Evolutionary conservation across 23 tunicate species (phyloP), one percentile per base, ranked within the genome.

Genomic region (Diplosoma virens): DNA sequence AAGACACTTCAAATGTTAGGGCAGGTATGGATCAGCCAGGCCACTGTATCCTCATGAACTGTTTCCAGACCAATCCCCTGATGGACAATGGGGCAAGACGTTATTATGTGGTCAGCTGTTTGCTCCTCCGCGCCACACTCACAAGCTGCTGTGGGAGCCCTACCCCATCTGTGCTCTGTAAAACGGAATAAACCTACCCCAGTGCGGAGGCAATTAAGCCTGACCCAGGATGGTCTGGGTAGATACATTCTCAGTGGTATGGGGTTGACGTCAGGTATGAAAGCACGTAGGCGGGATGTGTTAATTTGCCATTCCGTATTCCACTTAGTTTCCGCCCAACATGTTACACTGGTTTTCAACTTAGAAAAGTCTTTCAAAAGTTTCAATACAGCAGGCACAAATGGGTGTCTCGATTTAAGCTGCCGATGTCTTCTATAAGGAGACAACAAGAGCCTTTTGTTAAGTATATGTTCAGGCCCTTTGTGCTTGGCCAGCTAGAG

Each of bases 391-490:
- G 64, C 18, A 21, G 64, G 64, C 64, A 56, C 64, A 56, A 56
- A 56, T 56, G 64, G 64, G 64, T 56, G 64, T 56, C 64, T 56
- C 20, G 64, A 56, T 21, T 56, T 56, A 18, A 56, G 64, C 20
- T 21, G 64, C 64, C 20, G 64, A 20, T 9, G 64, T 9, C 24
- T 9, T 41, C 14, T 41, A 41, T 14, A 41, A 41, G 50, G 9
- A 7, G 50, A 14, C 11, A 41, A 41, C 9, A 41, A 41, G 9
- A 41, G 14, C 50, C 50, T 41, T 41, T 41, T 41, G 50, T 41
- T 9, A 14, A 41, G 50, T 14, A 41, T 9, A 14, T 41, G 50
- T 14, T 41, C 14, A 7, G 50, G 50, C 50, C n/a, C n/a, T n/a
- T n/a, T n/a, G n/a, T n/a, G n/a, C n/a, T n/a, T n/a, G n/a, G n/a